Base-by-base conservation (phyloP, 92 coral and sea anemone genomes). In the Epizoanthus stellaris region DNA sequence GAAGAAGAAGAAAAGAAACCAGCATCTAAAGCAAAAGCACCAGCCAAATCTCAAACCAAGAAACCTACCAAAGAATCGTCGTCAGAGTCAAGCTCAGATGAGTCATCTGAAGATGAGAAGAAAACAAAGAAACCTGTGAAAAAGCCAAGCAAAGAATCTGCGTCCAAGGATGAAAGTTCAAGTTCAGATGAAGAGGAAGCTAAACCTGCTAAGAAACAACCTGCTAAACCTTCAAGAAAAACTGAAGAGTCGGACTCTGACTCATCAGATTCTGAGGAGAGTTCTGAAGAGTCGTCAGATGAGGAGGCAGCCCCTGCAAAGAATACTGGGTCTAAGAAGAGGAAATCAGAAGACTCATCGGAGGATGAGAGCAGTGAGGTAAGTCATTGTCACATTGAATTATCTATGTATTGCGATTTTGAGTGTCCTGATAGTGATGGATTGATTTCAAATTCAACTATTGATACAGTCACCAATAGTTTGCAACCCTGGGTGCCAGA, bases 151-250 rank as follows among this genome's bases (percentile, higher is more conserved):
- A 80, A 80, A 54, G 86, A 73, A 20, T 61, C 82, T 16, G 81
- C 92, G 12, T 64, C 87, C 0, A 71, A 63, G 13, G 86, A 81
- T 4, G 94, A 88, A 15, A 74, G 82, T 49, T 70, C 80, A 8
- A 77, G 76, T 15, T 80, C 87, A 0, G 92, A 85, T 34, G 84
- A 83, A 13, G 84, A 73, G 12, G 70, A 77, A 30, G 70, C 52
- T n/a, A 76, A 77, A 58, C 45, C 68, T 17, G 20, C 67, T 3
- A 36, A 54, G 57, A 77, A 77, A 21, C 69, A 58, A 58, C 16
- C 70, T 5, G 82, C 30, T 6, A 63, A 58, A 15, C 54, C 82
- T 42, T 20, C 82, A 6, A 56, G 52, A 30, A 43, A 59, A 58
- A 42, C 54, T 1, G 47, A 72, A 47, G 59, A 43, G 59, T 47